phyloP scores from a whole-genome alignment of 92 coral and sea anemone genomes.

The Zoanthus gigantus region DNA sequence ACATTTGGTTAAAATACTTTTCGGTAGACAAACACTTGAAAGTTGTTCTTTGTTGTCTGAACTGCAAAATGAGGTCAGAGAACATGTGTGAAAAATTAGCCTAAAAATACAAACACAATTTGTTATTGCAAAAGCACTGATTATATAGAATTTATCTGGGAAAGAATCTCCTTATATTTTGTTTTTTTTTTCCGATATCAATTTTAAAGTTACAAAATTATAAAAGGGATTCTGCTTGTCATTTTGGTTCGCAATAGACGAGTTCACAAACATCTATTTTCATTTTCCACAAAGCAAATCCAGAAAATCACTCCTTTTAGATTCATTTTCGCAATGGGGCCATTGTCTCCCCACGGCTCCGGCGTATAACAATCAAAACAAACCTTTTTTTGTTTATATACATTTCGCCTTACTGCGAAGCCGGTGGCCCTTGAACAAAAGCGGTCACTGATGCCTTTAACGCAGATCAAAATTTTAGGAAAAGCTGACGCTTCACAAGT shows the following conservation, averaged over 20 bases:
- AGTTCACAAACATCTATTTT: too few relatives aligned
- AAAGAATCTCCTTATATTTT: neutral
- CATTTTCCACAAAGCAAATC: too few relatives aligned
- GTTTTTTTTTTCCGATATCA: neutral
- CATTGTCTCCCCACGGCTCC: neutral
- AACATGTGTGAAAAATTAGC: neutral
- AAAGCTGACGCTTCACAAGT: neutral
- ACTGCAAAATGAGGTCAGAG: conserved; percentile 14
- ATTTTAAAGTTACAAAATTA: neutral
- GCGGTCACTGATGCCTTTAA: neutral
- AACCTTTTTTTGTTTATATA: neutral
- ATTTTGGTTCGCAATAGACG: neutral
- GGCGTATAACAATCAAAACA: conserved; percentile 10
- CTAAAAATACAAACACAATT: conserved; percentile 18
- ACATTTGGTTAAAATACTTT: neutral
- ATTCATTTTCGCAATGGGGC: too few relatives aligned
- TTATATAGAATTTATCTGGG: neutral
- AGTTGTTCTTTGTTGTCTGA: conserved; percentile 12
- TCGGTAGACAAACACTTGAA: conserved; percentile 22
- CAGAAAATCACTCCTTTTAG: too few relatives aligned
- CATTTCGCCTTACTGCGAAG: neutral
- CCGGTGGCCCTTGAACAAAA: conserved; percentile 17
- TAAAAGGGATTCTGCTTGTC: neutral
- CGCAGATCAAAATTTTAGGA: too few relatives aligned
- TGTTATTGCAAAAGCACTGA: conserved; percentile 11